Percentiles rank a stretch among this genome's conserved stretches.
Evolutionary conservation across 2,888 invertebrate species (phyloP).

Genomic region (Drosophila ezoana): DNA sequence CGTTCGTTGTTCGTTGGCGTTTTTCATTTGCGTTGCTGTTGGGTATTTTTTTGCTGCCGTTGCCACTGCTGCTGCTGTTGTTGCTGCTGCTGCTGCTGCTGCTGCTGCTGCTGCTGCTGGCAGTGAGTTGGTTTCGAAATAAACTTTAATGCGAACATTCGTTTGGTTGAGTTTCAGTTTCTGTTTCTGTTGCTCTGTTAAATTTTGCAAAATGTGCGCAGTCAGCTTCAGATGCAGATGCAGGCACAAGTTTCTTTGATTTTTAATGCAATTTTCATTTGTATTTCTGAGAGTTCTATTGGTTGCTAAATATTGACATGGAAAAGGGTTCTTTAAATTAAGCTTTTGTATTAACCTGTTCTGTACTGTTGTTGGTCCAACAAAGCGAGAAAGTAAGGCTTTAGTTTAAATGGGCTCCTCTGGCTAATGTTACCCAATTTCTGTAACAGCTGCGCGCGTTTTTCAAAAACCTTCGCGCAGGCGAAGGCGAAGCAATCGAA

Average conservation of each 20-base stretch:
- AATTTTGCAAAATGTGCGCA: slow-evolving; percentile 71
- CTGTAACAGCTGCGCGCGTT: slow-evolving; percentile 55
- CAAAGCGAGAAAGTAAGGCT: not conserved
- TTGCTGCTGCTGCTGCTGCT: slow-evolving; percentile 13
- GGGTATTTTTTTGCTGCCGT: slow-evolving; percentile 53
- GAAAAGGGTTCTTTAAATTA: not conserved
- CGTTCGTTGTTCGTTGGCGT: slow-evolving; percentile 63
- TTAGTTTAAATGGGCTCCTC: slow-evolving; percentile 5
- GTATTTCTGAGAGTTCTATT: not conserved
- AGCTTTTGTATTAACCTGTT: not conserved
- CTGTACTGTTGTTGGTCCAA: not conserved
- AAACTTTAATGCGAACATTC: slow-evolving; percentile 77
- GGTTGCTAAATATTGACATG: not conserved
- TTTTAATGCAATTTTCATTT: not conserved
- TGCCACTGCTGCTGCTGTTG: slow-evolving; percentile 35
- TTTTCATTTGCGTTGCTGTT: slow-evolving; percentile 64
- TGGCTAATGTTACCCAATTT: slow-evolving; percentile 29
- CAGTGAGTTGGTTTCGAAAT: slow-evolving; percentile 76
- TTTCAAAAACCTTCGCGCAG: slow-evolving; percentile 65
- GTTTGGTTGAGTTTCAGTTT: slow-evolving; percentile 71
- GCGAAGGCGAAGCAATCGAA: slow-evolving; percentile 55
- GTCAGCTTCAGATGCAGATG: slow-evolving; percentile 61
- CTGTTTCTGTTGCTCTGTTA: slow-evolving; percentile 74
- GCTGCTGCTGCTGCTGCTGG: slow-evolving; percentile 33
- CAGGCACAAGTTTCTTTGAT: slow-evolving; percentile 17